A percentile compares a stretch with the other conserved stretches of the same genome.
These are phyloP conservation scores for Drosophila sp. DNA, from an alignment of 1,140 invertebrate species.

Conservation along the genomic window DNA sequence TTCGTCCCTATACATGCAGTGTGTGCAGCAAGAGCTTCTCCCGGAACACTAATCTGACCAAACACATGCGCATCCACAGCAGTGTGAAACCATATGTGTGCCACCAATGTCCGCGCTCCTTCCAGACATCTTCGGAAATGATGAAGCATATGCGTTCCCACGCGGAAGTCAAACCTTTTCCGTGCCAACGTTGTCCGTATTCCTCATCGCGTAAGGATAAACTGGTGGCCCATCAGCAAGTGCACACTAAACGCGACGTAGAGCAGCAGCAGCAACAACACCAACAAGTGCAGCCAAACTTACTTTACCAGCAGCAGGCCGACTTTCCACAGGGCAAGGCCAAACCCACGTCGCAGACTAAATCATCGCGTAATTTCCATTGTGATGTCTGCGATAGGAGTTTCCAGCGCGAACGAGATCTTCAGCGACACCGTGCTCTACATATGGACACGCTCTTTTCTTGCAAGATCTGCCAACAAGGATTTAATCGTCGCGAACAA, in stretches of 20 bases:
- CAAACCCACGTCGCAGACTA: conserved; percentile 18
- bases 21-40: conserved; percentile 88
- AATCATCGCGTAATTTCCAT: conserved; percentile 62
- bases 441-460: conserved; percentile 87
- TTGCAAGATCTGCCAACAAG: conserved; percentile 86
- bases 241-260: conserved; percentile 83
- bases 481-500: conserved; percentile 87
- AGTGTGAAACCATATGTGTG: conserved; percentile 88
- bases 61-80: conserved; percentile 91
- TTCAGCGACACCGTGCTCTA: conserved; percentile 86
- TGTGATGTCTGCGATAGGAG: conserved; percentile 86
- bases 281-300: conserved; percentile 27
- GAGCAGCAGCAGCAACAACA: conserved; percentile 55
- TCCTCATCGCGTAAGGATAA: conserved; percentile 87
- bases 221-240: conserved; percentile 85
- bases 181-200: conserved; percentile 87
- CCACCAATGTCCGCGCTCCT: conserved; percentile 89
- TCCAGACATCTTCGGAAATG: conserved; percentile 88
- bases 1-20: conserved; percentile 87
- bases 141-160: conserved; percentile 88
- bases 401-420: conserved; percentile 87
- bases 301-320: background rate
- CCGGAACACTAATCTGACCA: conserved; percentile 92
- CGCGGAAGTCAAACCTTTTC: conserved; percentile 88
- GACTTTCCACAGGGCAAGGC: conserved; percentile 1